A percentile compares a stretch with the other conserved stretches of the same genome.
Conservation (phyloP, 2,113 vertebrate species). For the Columba janthina region DNA sequence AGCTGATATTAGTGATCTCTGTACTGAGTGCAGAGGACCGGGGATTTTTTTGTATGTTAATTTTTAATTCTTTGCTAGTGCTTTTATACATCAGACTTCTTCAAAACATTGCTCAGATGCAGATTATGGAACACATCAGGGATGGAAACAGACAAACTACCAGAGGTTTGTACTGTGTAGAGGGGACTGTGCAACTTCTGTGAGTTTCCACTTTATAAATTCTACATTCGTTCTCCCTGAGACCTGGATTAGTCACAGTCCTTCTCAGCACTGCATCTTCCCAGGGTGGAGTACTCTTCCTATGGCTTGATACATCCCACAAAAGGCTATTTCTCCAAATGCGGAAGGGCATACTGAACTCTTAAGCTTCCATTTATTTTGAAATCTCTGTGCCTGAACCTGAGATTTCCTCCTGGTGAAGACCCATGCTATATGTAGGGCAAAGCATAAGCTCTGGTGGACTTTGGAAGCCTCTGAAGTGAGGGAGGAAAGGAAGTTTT, state of each 20-base stretch:
- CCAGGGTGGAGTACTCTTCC: not conserved
- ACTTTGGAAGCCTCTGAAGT: not conserved
- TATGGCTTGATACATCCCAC: not conserved
- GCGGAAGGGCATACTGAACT: not conserved
- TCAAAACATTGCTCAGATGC: not conserved
- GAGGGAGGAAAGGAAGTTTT: not conserved
- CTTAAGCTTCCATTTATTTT: not conserved
- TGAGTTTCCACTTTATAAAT: not conserved
- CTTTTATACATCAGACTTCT: not conserved
- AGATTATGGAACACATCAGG: not conserved
- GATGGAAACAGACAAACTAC: not conserved
- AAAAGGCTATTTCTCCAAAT: not conserved
- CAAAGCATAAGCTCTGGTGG: not conserved
- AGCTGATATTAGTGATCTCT: not conserved
- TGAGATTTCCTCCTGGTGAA: not conserved
- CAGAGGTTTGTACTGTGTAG: not conserved
- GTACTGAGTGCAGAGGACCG: not conserved
- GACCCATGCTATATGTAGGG: not conserved
- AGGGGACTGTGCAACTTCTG: not conserved
- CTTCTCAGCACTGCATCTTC: not conserved
- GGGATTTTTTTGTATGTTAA: accelerated
- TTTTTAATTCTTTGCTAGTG: not conserved
- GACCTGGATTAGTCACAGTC: not conserved
- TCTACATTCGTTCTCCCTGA: not conserved
- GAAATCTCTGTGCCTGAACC: not conserved